A percentile compares a stretch with the other conserved stretches of the same genome.
Evolutionary conservation across 2,113 vertebrate species (phyloP).

Genomic region (Panthera tigris): DNA sequence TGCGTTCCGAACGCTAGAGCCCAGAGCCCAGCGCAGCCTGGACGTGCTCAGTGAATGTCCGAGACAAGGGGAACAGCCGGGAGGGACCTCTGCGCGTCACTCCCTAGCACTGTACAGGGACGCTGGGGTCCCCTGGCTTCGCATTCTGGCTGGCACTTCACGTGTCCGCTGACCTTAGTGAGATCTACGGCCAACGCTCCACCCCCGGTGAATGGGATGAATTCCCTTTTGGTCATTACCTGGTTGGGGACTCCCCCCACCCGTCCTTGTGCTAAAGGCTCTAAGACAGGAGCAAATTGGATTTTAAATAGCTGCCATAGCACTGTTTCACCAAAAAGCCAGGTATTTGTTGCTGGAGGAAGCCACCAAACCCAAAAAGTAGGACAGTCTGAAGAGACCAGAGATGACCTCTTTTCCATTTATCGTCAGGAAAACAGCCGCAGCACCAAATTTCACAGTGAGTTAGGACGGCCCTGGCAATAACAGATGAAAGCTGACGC

Average conservation of each 20-base stretch:
- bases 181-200: not conserved
- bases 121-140: too few relatives aligned
- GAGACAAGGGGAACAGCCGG: not conserved
- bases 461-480: not conserved
- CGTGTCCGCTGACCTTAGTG: not conserved
- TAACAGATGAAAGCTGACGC: not conserved
- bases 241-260: not conserved
- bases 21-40: not conserved
- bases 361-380: not conserved
- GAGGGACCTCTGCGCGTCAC: rapidly evolving
- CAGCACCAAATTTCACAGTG: not conserved
- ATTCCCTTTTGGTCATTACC: not conserved
- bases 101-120: not conserved
- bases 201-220: not conserved
- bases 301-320: not conserved
- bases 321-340: not conserved
- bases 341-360: not conserved
- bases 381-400: not conserved
- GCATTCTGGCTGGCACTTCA: not conserved
- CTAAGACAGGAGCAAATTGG: not conserved
- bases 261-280: not conserved
- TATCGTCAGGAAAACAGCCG: not conserved
- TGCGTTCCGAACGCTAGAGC: not conserved
- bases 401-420: not conserved
- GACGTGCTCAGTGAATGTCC: rapidly evolving